Evolutionary conservation across 2,888 invertebrate species (phyloP).

Genomic region (Quadroppia sp.): DNA sequence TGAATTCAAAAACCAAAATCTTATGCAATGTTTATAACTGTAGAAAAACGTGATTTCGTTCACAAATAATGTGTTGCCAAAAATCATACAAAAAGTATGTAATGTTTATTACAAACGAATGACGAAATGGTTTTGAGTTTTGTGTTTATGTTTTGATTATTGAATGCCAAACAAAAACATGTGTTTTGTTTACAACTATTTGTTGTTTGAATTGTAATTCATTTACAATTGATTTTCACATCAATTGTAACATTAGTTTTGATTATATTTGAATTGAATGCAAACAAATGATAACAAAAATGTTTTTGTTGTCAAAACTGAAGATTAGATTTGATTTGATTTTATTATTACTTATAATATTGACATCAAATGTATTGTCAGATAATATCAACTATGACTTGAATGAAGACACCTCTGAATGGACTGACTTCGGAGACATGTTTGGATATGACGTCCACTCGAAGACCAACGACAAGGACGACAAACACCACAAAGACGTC

Average conservation of each 20-base stretch:
- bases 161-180: neutral
- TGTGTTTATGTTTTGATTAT: neutral
- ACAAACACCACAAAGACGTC: neutral
- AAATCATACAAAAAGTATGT: neutral
- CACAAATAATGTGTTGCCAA: conserved; percentile 12
- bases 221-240: neutral
- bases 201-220: too few relatives aligned
- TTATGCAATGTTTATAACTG: neutral
- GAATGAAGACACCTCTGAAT: neutral
- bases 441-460: conserved; percentile 26
- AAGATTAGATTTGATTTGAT: neutral
- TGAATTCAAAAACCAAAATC: neutral
- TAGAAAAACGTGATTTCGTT: neutral
- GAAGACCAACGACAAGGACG: neutral
- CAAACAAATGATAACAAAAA: neutral
- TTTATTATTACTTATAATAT: neutral
- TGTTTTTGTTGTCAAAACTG: neutral
- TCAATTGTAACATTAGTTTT: neutral
- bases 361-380: conserved; percentile 1
- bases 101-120: neutral
- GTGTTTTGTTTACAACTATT: too few relatives aligned
- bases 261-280: neutral
- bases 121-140: neutral
- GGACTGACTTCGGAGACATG: conserved; percentile 25
- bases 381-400: neutral